Conservation (phyloP, 2,888 invertebrate species). For the Congeria kusceri region DNA sequence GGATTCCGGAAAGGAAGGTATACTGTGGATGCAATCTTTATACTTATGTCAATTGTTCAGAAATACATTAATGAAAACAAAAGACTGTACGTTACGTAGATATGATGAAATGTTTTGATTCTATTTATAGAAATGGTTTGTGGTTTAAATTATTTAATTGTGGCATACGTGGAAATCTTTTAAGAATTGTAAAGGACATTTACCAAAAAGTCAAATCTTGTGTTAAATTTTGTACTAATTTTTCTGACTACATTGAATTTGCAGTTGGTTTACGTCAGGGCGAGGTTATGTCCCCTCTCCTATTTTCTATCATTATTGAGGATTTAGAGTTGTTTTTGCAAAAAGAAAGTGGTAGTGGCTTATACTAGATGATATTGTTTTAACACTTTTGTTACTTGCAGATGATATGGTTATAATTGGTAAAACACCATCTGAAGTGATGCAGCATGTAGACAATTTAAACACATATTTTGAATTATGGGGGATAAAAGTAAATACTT, state of each 20-base stretch:
- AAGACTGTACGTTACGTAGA: conserved; percentile 13
- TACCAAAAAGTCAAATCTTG: conserved; percentile 9
- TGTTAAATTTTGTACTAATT: conserved; percentile 3
- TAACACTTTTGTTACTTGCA: conserved; percentile 14
- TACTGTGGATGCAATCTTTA: conserved; percentile 10
- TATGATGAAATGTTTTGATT: conserved; percentile 19
- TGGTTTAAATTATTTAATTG: not conserved
- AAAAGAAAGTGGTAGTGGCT: not conserved
- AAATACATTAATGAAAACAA: conserved; percentile 3
- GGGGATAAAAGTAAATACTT: conserved; percentile 11
- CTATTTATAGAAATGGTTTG: conserved; percentile 5
- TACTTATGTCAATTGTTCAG: conserved; percentile 5
- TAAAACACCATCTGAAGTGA: not conserved
- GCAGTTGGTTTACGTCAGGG: conserved; percentile 8
- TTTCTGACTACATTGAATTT: conserved; percentile 1
- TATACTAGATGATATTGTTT: not conserved
- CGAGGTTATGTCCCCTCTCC: conserved; percentile 4
- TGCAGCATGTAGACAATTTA: conserved; percentile 5
- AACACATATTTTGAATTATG: not conserved
- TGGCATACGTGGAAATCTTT: conserved; percentile 2
- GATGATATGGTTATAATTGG: conserved; percentile 21
- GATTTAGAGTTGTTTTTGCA: conserved; percentile 13
- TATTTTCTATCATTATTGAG: not conserved
- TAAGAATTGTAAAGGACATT: conserved; percentile 6
- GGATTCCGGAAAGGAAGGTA: conserved; percentile 6